Base-by-base conservation (phyloP, 2,888 invertebrate genomes). In the Troglohyphantes excavatus region DNA sequence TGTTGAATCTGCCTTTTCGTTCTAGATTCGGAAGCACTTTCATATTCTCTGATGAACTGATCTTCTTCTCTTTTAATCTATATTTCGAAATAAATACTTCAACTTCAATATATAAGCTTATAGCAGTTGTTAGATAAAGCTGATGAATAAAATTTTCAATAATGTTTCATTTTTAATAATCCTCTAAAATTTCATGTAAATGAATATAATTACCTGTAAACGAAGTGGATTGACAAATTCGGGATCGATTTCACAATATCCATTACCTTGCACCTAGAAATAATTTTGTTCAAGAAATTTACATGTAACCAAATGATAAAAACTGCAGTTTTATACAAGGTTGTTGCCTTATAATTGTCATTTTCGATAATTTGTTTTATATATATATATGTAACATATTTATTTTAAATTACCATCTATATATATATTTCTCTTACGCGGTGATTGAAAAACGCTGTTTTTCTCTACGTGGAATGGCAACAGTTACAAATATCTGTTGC, bases 151-250 rank as follows among this genome's bases (percentile, higher is more conserved):
- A 39, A 39, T 46, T 33, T 13, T 53, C 0, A 53, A 53, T 53
- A 2, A 11, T 1, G 17, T 5, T 53, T n/a, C 13, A n/a, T 53
- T 53, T 1, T 2, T 53, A 17, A 6, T 53, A 53, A 53, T n/a
- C 46, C 11, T 46, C 11, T n/a, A n/a, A 53, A 53, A 53, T 1
- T 33, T 13, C 5, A 53, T 11, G 13, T 17, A 53, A 53, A 17
- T n/a, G 17, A 53, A 13, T 43, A 27, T 19, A 72, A 21, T 87
- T 90, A 92, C 92, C 72, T 90, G 72, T 7, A 93, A 93, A 78
- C 95, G 95, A 0, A 96, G 93, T 0, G 96, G 96, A 93, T 97
- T 96, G 0, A 95, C 95, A 91, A 95, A 94, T 19, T 94, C 95
- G 21, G 94, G 93, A 0, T 95, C 94, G 59, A 96, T 94, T n/a